These are phyloP conservation scores for Gambusia affinis DNA, from an alignment of 2,113 vertebrate species.

Conservation along the genomic window DNA sequence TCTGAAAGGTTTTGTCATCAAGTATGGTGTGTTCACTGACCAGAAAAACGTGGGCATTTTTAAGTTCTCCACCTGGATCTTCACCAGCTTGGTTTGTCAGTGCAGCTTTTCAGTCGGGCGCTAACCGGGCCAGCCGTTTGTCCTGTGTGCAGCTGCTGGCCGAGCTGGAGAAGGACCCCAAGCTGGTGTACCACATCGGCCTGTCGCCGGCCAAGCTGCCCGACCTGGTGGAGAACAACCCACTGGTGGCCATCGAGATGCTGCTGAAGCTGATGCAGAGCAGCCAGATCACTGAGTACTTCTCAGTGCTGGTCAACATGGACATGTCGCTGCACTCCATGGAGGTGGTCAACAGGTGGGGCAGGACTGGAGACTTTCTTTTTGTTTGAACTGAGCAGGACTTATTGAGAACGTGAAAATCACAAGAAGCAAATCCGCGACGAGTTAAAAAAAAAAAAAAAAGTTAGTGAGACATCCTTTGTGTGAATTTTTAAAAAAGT, in stretches of 20 bases:
- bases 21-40: no score
- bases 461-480: no score
- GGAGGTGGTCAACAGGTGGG: constrained; percentile 98
- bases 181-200: constrained; percentile 97
- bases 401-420: neutral
- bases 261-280: constrained; percentile 98
- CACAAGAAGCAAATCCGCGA: neutral
- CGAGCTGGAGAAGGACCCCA: constrained; percentile 96
- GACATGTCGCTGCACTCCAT: constrained; percentile 99
- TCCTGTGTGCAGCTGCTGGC: constrained; percentile 85
- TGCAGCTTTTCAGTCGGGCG: no score
- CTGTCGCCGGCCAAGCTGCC: constrained; percentile 94
- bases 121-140: neutral
- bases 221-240: constrained; percentile 98
- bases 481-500: no score
- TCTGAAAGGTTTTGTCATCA: no score
- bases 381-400: no score
- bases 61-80: no score
- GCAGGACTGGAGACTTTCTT: no score
- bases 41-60: no score
- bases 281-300: constrained; percentile 98
- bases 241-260: constrained; percentile 98
- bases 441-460: no score
- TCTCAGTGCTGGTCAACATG: constrained; percentile 98
- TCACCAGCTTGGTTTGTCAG: no score